Base-by-base conservation (phyloP, 1,140 invertebrate species). In the Aphis gossypii region DNA sequence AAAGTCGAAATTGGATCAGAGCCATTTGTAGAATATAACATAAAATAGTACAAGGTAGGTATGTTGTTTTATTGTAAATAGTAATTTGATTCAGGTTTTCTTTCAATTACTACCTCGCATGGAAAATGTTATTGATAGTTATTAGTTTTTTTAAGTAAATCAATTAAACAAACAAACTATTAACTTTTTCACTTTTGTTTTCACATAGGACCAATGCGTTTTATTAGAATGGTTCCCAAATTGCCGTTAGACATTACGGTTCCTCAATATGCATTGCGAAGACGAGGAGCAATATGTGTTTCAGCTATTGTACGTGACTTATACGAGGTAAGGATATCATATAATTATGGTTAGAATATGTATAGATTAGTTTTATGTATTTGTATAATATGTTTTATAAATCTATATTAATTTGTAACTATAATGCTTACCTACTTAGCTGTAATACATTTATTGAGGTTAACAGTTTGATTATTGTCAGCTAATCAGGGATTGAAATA, bases 201-300 rank as follows among this genome's bases (percentile, higher is more conserved):
- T 51, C 21, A 11, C 54, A 51, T 84, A 93, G 46, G 8, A 86
- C 20, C n/a, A 56, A 93, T 86, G 35, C 82, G 25, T 93, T 38
- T 93, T 54, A 38, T 93, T 84, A 82, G 48, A 41, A 93, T 83
- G 76, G 76, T 93, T 21, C 92, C 92, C 18, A 93, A 84, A 84
- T 56, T 93, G 41, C 92, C 92, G 11, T 41, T 93, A 41, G 92
- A 93, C 51, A 93, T 93, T 7, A 41, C 9, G 20, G 92, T 93
- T 41, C 92, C 92, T 0, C 92, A 93, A 56, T 93, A 93, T 86
- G 92, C 92, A 20, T 18, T 93, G 20, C 92, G 92, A 6, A 84
- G 92, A n/a, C n/a, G 92, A 41, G 92, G 92, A 93, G 92, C 92
- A 14, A 93, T 93, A 41, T 93, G 92, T 44, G 30, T 93, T 9